phyloP scores from a whole-genome alignment of 2,797 vertebrate species.

The Sebastes matsubarae region DNA sequence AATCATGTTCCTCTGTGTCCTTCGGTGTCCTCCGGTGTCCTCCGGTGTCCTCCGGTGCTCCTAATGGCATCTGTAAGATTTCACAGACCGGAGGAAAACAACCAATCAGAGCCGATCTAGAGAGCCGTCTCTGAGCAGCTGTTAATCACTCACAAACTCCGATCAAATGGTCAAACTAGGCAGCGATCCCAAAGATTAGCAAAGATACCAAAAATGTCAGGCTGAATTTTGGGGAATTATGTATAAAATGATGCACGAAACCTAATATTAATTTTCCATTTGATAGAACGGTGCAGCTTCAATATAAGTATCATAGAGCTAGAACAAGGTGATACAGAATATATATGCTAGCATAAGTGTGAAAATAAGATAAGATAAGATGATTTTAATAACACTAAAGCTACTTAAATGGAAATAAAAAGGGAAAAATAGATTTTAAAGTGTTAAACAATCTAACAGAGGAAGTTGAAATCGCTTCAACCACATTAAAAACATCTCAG shows the following conservation, averaged over 20 bases:
- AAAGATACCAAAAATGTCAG: background rate
- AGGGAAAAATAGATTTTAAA: background rate
- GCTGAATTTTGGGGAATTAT: background rate
- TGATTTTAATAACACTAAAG: background rate
- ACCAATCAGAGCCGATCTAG: too few species aligned
- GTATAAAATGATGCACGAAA: background rate
- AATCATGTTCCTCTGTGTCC: too few species aligned
- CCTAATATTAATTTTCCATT: background rate
- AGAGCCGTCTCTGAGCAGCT: too few species aligned
- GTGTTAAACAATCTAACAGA: background rate
- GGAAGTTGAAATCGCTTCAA: background rate
- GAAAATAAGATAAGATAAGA: background rate
- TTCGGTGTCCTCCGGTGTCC: too few species aligned
- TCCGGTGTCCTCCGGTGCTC: too few species aligned
- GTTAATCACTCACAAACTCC: too few species aligned
- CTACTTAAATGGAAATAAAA: background rate
- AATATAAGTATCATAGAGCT: background rate
- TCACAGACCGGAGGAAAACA: too few species aligned
- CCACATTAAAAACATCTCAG: background rate
- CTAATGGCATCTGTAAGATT: too few species aligned
- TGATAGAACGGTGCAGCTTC: background rate
- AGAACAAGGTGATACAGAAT: background rate
- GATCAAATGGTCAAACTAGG: too few species aligned
- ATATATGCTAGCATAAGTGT: background rate
- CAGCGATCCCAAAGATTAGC: background rate